Evolutionary conservation across 2,797 vertebrate genomes (phyloP), one percentile per base, ranked within the genome.

Genomic region (Sebastes nivosus): DNA sequence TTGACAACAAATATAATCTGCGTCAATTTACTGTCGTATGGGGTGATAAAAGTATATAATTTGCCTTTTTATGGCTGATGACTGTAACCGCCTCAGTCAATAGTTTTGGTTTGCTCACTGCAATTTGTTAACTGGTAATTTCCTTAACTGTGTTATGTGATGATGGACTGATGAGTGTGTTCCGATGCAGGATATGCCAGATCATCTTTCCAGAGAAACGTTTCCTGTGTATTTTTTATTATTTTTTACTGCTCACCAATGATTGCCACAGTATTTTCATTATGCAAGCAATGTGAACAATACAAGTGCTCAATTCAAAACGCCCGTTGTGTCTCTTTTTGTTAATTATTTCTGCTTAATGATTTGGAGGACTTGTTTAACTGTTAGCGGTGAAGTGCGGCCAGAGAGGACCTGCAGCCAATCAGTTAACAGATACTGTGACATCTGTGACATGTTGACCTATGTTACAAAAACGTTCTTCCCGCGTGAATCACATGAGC

Each of bases 91-190:
- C 34, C 67, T 76, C 20, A 29, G 32, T 69, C 22, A 61, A 18
- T 67, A 34, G 38, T 54, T 75, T 72, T 34, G 3, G 4, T 65
- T 8, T 25, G 10, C 30, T 61, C n/a, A 57, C 13, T 29, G 30
- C n/a, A 66, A 71, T 58, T 9, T 70, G 2, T 66, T 18, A 42
- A 14, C 42, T 54, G 25, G 10, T 86, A 29, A 78, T 83, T 93
- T 96, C 92, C 94, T 97, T 96, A 93, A 96, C 94, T 52, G 38
- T 55, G 50, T 59, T 93, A 97, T 95, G 96, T 97, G 96, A 95
- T 97, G 91, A 97, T 97, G 96, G 96, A 97, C 89, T 97, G 96
- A 72, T 96, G 96, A 34, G 96, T 97, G 77, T 97, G 77, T 97
- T 95, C 50, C 95, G 63, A 97, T 97, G 96, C 96, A 96, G 92